These are phyloP conservation scores for Augiades crinisus DNA, from an alignment of 2,888 invertebrate species.

Conservation along the genomic window DNA sequence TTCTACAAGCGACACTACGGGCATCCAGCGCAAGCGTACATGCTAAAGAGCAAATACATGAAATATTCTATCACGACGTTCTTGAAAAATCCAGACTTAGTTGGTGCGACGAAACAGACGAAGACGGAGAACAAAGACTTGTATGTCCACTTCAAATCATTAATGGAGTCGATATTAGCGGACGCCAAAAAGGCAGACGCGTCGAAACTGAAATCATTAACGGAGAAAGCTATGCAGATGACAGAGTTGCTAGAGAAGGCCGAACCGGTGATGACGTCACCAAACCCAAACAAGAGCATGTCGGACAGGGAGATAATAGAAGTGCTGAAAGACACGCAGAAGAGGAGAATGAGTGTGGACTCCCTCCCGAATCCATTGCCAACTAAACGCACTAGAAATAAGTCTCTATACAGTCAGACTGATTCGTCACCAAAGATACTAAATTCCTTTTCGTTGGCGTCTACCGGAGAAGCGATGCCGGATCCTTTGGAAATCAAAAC, in stretches of 20 bases:
- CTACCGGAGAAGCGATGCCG: neutral
- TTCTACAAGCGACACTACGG: constrained; percentile 51
- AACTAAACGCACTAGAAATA: constrained; percentile 19
- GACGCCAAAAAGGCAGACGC: constrained; percentile 47
- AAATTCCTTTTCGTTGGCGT: constrained; percentile 32
- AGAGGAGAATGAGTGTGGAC: constrained; percentile 6
- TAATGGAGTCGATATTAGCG: constrained; percentile 45
- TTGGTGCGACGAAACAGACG: neutral
- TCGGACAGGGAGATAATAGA: constrained; percentile 38
- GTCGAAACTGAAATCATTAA: constrained; percentile 41
- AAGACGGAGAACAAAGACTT: constrained; percentile 38
- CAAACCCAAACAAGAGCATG: neutral
- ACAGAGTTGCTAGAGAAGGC: constrained; percentile 41
- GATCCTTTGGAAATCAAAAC: neutral
- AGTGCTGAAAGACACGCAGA: constrained; percentile 30
- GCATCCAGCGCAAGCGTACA: constrained; percentile 39
- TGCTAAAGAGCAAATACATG: constrained; percentile 37
- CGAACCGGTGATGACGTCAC: constrained; percentile 19
- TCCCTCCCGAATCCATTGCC: neutral
- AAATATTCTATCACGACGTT: constrained; percentile 43
- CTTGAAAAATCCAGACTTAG: constrained; percentile 22
- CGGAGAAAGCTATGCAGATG: constrained; percentile 55
- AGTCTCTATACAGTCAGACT: neutral
- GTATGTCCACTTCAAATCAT: constrained; percentile 47
- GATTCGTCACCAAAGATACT: constrained; percentile 30